Base-by-base conservation (phyloP, 2,888 invertebrate genomes). In the Cetonia aurata region DNA sequence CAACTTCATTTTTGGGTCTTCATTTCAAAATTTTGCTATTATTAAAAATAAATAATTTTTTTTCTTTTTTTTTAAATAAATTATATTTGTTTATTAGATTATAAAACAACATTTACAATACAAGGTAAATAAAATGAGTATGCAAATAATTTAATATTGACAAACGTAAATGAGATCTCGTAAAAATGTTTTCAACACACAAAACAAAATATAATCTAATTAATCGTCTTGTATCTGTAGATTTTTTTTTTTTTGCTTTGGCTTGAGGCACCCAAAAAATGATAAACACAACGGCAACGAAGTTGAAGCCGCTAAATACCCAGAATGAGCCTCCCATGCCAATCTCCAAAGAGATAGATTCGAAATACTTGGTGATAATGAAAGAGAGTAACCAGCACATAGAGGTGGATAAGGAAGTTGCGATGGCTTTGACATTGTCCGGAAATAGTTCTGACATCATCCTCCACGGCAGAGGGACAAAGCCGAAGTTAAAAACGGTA, bases 191-290 rank as follows among this genome's bases (percentile, higher is more conserved):
- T 41, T 37, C 12, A 6, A 31, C 25, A 53, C 33, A n/a, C 13
- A 44, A 41, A 56, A 15, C 37, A 13, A 15, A 15, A 37, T 4
- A 41, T 37, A 56, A 41, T 8, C 37, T 41, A 48, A 33, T 57
- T 37, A 67, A 42, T 90, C 89, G 69, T 90, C 88, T 83, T 94
- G 93, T 74, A 96, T 96, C 85, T 96, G 90, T 79, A 92, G 90
- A 78, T 96, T 88, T 77, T 92, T 92, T 91, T 77, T 92, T 92
- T 91, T 93, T 91, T 48, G 95, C 95, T 83, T 93, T 95, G 0
- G 95, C 95, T 85, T 96, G 95, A 6, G 95, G 95, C 10, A 96
- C 88, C 56, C 90, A 83, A 0, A 92, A 89, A 84, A 94, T 95
- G 81, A 92, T 86, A 82, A 92, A 91, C 0, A 90, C 85, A 0